Base-by-base conservation (phyloP, 2,888 invertebrate species). In the Tetropium fuscum region DNA sequence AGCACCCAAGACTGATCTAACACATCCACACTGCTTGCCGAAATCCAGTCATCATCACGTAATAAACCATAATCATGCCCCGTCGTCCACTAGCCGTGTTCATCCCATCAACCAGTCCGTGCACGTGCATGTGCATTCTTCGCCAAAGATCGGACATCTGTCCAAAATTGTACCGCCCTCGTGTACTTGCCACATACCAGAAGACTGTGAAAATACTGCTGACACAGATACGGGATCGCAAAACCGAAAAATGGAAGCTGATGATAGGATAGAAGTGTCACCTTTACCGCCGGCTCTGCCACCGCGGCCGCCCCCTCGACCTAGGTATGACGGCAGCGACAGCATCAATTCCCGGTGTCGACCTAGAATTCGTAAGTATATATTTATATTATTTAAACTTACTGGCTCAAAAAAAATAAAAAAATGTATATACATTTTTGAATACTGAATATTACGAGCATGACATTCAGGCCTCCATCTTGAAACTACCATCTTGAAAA, bases 271-370 rank as follows among this genome's bases (percentile, higher is more conserved):
- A 55, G 82, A 82, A 66, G 79, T 82, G 19, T 81, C 80, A 6
- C 81, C 81, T 22, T 63, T 81, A 56, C 83, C 83, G 2, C 83
- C 83, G 2, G 83, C 83, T 6, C 67, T 83, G 66, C 83, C 83
- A 0, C 83, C 83, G 6, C 65, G 83, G 60, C 83, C 83, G 0
- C 81, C 82, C 1, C 82, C 82, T 10, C 75, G 83, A 57, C 82
- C 83, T 8, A 71, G 83, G 53, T 74, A 74, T 48, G 81, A 81
- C 36, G 78, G 77, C 15, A 71, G 63, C 25, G 72, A 74, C 10
- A 80, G 79, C 38, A 65, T 81, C 34, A 76, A 69, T 51, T 73
- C 77, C 1, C 74, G 81, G 68, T 77, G 74, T 61, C 63, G 75
- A 53, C 65, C 73, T 2, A 69, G 72, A 54, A 74, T 70, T 54